Conservation (phyloP, 2,113 vertebrate species). For the Corynorhinus townsendii region DNA sequence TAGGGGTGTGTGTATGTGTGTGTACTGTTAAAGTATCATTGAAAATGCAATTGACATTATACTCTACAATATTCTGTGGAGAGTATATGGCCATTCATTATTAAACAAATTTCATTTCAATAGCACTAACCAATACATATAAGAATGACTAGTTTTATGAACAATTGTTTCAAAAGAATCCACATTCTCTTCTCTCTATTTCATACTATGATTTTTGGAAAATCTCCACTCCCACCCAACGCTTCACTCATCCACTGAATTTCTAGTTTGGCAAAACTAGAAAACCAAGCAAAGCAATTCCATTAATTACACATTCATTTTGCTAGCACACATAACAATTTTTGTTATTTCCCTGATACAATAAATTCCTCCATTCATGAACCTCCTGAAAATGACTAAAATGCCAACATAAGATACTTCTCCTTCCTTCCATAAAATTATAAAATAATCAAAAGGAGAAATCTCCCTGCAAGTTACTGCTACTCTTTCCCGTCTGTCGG, state of each 20-base stretch:
- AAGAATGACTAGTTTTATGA: not conserved
- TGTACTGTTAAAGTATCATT: not conserved
- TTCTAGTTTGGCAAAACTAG: slow-evolving; percentile 67
- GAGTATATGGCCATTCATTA: not conserved
- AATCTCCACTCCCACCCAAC: slow-evolving; percentile 40
- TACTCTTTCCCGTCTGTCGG: not conserved
- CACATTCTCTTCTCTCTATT: slow-evolving; percentile 32
- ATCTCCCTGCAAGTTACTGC: not conserved
- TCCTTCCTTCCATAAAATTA: not conserved
- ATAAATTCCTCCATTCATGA: slow-evolving; percentile 54
- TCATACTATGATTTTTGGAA: slow-evolving; percentile 54
- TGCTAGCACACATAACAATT: slow-evolving; percentile 62
- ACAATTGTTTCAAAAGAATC: not conserved
- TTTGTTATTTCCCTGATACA: slow-evolving; percentile 51
- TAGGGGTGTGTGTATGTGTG: not conserved
- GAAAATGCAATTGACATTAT: not conserved
- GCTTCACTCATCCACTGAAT: slow-evolving; percentile 55
- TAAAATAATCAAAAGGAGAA: slow-evolving; percentile 3
- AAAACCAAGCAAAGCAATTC: slow-evolving; percentile 72
- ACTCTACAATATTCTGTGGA: not conserved
- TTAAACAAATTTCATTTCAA: slow-evolving; percentile 20
- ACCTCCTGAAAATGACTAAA: slow-evolving; percentile 52
- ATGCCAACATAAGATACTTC: slow-evolving; percentile 29
- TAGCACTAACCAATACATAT: not conserved
- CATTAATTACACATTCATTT: slow-evolving; percentile 63